A percentile compares a stretch with the other conserved stretches of the same genome.
These are phyloP conservation scores for Meloidogyne chitwoodi DNA, from an alignment of 1,140 invertebrate species.

Conservation along the genomic window DNA sequence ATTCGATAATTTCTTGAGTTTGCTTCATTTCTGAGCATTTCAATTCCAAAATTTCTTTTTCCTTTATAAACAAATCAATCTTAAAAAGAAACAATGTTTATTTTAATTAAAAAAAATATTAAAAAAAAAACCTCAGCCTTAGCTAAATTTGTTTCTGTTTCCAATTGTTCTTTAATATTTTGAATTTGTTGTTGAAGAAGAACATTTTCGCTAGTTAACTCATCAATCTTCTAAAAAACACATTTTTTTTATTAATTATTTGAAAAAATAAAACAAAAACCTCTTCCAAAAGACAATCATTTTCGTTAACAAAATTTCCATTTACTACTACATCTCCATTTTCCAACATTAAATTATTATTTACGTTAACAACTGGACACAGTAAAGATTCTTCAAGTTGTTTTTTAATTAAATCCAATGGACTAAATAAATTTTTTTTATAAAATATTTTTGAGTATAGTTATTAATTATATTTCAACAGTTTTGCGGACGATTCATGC, in stretches of 20 bases:
- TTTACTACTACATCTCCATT: not conserved
- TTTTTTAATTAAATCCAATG: constrained; percentile 3
- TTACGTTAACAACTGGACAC: not conserved
- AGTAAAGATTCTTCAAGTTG: not conserved
- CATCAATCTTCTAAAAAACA: not conserved
- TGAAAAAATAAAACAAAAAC: not conserved
- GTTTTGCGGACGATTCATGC: too few species aligned
- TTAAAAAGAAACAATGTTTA: not conserved
- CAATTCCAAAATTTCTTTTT: constrained; percentile 4
- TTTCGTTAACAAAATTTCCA: not conserved
- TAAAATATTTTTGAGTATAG: too few species aligned
- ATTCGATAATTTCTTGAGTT: not conserved
- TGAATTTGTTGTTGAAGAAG: not conserved
- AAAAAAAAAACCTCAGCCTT: not conserved
- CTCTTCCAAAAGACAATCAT: not conserved
- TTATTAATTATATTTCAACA: too few species aligned
- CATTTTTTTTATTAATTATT: not conserved
- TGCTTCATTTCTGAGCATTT: not conserved
- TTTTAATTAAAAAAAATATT: too few species aligned
- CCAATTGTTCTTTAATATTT: not conserved
- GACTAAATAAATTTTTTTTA: not conserved
- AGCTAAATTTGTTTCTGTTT: not conserved
- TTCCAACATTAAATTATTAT: not conserved
- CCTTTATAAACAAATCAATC: not conserved
- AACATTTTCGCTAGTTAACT: not conserved